Evolutionary conservation across 2,888 invertebrate genomes (phyloP), one percentile per base, ranked within the genome.

Genomic region (Globia sparganii): DNA sequence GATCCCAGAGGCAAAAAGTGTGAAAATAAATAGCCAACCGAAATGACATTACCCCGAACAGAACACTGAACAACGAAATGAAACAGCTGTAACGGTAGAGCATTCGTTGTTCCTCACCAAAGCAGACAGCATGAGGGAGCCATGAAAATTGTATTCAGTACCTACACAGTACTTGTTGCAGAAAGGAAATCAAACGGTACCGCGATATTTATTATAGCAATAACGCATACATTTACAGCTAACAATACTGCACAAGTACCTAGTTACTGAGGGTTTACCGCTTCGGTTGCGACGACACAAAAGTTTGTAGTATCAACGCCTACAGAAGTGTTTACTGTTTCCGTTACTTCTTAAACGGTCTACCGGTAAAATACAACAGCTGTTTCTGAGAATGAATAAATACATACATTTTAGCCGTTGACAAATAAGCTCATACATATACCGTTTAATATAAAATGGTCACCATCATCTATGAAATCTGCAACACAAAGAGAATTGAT

Each of bases 151-250:
- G 31, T 81, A 84, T 78, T 74, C 37, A 82, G 59, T 69, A 46
- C 62, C 58, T 56, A 73, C n/a, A 18, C 62, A 77, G 53, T 53
- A 18, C 46, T 68, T 59, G 65, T 49, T 31, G 53, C 58, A 31
- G 46, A 62, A 62, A 73, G 43, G 53, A 69, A 77, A 68, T 78
- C 71, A 82, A 74, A 82, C 59, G 59, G 43, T 28, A 83, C 82
- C 78, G 82, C 78, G 1, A 46, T 72, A 67, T 83, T 83, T 83
- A 83, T 70, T 75, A 78, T 49, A 59, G 78, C 43, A 75, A 67
- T 72, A 75, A 72, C 62, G 53, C 58, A 72, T 78, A 72, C 62
- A 75, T 75, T 83, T 11, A 46, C 72, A 49, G 72, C 75, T 46
- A 58, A 83, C 70, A 56, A 75, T 65, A 69, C 61, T 28, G 40